A percentile compares a stretch with the other conserved stretches of the same genome.
phyloP scores from a whole-genome alignment of 2,797 vertebrate genomes.

The Hydrolagus colliei region DNA sequence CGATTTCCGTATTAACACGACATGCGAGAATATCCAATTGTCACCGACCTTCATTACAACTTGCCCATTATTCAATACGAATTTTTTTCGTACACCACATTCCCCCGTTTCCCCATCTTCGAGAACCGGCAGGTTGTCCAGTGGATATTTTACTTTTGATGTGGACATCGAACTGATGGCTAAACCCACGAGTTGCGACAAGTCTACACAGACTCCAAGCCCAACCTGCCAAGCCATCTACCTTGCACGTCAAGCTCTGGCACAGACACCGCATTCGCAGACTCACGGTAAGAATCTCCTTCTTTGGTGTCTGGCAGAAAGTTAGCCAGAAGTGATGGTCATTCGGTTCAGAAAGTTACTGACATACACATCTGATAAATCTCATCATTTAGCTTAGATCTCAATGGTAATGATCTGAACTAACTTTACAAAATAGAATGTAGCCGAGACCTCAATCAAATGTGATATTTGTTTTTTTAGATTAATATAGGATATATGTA shows the following conservation, averaged over 20 bases:
- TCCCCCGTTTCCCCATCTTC: slow-evolving; percentile 63
- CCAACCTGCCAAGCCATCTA: slow-evolving; percentile 64
- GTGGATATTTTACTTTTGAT: slow-evolving; percentile 87
- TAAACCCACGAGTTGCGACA: slow-evolving; percentile 70
- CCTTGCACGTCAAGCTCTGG: slow-evolving; percentile 57
- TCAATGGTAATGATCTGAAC: neutral
- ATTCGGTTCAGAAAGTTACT: neutral
- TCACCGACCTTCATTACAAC: slow-evolving; percentile 66
- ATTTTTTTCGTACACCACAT: slow-evolving; percentile 6
- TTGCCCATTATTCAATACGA: slow-evolving; percentile 58
- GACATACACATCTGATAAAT: neutral
- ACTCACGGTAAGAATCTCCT: slow-evolving; percentile 44
- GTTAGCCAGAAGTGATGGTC: neutral
- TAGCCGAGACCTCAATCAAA: neutral
- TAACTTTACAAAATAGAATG: neutral
- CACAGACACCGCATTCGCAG: slow-evolving; percentile 42
- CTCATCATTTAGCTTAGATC: neutral
- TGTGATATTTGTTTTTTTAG: neutral
- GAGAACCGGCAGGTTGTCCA: slow-evolving; percentile 71
- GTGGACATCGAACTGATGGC: slow-evolving; percentile 69
- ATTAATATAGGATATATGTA: neutral
- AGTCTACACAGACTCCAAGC: slow-evolving; percentile 80
- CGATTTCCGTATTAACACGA: slow-evolving; percentile 51
- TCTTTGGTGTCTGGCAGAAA: slow-evolving; percentile 9
- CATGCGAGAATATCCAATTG: slow-evolving; percentile 55